Evolutionary conservation across 1,140 invertebrate species (phyloP).

Genomic region (Pseudomyrmex dendroicus): DNA sequence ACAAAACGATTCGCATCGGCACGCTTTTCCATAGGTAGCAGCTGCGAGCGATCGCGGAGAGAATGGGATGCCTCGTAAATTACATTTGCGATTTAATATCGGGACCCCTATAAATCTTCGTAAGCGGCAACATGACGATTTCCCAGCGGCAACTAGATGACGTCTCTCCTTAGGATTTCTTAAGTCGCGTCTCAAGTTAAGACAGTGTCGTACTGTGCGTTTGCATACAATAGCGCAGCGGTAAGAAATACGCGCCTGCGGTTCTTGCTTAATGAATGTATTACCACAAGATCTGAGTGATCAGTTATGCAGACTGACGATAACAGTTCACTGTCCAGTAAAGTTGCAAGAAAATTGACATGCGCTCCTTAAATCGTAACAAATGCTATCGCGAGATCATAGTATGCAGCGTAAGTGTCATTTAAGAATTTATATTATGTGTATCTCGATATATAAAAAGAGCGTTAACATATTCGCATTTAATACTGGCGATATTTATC

Average conservation of each 20-base stretch:
- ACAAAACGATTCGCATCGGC: conserved; percentile 33
- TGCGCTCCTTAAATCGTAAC: no score
- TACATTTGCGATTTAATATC: conserved; percentile 77
- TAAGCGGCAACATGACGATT: conserved; percentile 25
- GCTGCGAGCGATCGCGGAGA: conserved; percentile 11
- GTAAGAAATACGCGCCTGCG: background rate
- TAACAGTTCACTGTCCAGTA: background rate
- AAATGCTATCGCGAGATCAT: background rate
- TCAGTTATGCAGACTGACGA: background rate
- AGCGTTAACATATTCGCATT: background rate
- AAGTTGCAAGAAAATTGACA: background rate
- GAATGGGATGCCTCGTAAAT: conserved; percentile 67
- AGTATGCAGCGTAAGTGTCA: no score
- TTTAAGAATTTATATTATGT: background rate
- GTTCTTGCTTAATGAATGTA: background rate
- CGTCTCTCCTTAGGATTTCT: conserved; percentile 36
- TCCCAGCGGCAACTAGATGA: background rate
- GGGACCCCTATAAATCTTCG: conserved; percentile 63
- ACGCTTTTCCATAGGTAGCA: conserved; percentile 39
- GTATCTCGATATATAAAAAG: background rate
- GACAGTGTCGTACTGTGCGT: conserved; percentile 40
- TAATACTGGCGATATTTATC: background rate
- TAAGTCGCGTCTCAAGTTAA: background rate
- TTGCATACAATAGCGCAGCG: conserved; percentile 25
- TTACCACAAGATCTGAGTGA: background rate